Base-by-base conservation (phyloP, 2,888 invertebrate species). In the Apodemia mormo region DNA sequence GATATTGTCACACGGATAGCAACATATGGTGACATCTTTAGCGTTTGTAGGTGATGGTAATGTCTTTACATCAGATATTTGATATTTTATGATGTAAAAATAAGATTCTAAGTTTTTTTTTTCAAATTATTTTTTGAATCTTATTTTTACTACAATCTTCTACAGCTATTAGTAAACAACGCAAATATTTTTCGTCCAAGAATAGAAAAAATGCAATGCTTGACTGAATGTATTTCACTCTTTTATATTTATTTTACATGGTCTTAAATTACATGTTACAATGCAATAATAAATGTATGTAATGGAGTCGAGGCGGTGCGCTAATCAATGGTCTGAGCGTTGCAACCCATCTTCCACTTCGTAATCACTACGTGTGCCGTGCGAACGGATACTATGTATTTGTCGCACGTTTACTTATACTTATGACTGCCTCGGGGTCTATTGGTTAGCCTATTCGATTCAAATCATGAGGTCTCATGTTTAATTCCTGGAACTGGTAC, bases 351-450 rank as follows among this genome's bases (percentile, higher is more conserved):
- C 70, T 72, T 67, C 68, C 81, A 76, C 79, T 6, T 49, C 76
- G 81, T 85, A 86, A 85, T 86, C 78, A 84, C 76, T 78, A 74
- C 76, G 76, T 71, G 77, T 74, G 33, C 74, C 83, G 82, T 84
- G 85, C 81, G 86, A 86, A 85, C 84, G 83, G 79, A 82, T 81
- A 82, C 82, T 80, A 81, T 78, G 81, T 82, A 85, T 79, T 80
- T 83, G 81, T 84, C 81, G 80, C 81, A 82, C 68, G 67, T 68
- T 70, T 69, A 65, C 56, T 49, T 80, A 49, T 40, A 40, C 40
- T 40, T 40, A 7, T 40, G 9, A 40, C 40, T 40, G 40, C 40
- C 40, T 40, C 9, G 9, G 9, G 40, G 40, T 40, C 7, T 40
- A 40, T 40, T 40, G 40, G 40, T 40, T 40, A 40, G 40, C 40